These are phyloP conservation scores for Pangasius krempfi DNA, from an alignment of 2,797 vertebrate species.

Conservation along the genomic window DNA sequence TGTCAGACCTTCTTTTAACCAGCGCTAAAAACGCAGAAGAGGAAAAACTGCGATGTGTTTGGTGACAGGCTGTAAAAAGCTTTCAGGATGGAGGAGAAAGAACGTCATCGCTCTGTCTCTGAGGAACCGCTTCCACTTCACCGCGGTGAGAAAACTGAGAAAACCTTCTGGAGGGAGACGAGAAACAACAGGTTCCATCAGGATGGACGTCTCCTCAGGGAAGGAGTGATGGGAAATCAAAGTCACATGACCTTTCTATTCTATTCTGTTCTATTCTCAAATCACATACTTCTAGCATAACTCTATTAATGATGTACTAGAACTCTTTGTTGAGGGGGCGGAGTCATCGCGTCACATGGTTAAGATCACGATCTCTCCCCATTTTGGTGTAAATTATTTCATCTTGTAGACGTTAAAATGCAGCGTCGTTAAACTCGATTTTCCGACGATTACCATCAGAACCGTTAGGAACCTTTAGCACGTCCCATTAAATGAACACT, in stretches of 20 bases:
- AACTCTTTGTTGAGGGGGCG: not conserved
- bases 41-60: conserved; percentile 72
- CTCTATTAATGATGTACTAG: too few relatives aligned
- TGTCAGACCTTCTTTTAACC: conserved; percentile 4
- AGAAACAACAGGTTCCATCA: conserved; percentile 39
- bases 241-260: not conserved
- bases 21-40: not conserved
- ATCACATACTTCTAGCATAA: not conserved
- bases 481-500: not conserved
- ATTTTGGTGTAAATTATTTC: too few relatives aligned
- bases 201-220: conserved; percentile 15
- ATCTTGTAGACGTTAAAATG: too few relatives aligned
- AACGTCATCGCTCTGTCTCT: conserved; percentile 32
- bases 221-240: not conserved
- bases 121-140: conserved; percentile 53
- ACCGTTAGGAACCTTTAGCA: not conserved
- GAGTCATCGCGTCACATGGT: not conserved
- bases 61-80: conserved; percentile 79
- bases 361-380: not conserved
- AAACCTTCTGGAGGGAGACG: conserved; percentile 35
- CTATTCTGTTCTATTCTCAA: not conserved
- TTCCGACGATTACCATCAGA: not conserved
- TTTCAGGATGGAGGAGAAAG: conserved; percentile 56
- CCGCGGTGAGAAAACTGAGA: conserved; percentile 55
- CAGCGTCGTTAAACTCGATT: too few relatives aligned